Evolutionary conservation across 2,888 invertebrate genomes (phyloP).

Genomic region (Mimas tiliae): DNA sequence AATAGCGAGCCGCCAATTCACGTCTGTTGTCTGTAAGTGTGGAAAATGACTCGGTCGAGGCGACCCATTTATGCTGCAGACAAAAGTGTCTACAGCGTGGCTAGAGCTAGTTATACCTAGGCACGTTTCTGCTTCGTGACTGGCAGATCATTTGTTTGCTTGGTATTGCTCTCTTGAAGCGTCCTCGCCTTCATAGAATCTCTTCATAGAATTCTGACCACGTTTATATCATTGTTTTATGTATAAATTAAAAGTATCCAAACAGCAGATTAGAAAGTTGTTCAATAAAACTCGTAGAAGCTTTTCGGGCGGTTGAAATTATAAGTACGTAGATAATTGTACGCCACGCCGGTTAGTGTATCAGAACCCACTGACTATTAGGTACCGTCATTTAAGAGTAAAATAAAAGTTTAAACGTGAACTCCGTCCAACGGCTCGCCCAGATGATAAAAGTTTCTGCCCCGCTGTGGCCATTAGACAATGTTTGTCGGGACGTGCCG

Average conservation of each 20-base stretch:
- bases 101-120: no score
- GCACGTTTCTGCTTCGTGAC: no score
- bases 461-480: constrained; percentile 51
- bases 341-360: constrained; percentile 30
- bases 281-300: constrained; percentile 22
- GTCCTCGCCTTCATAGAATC: no score
- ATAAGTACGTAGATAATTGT: constrained; percentile 25
- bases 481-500: constrained; percentile 49
- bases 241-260: not conserved
- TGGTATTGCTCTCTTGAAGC: no score
- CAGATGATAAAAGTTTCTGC: constrained; percentile 64
- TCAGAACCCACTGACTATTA: constrained; percentile 36
- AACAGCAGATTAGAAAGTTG: constrained; percentile 1
- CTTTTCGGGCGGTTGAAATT: constrained; percentile 18
- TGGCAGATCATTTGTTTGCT: no score
- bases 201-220: not conserved
- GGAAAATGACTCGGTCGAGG: no score
- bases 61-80: no score
- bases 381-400: constrained; percentile 48
- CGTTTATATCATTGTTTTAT: not conserved
- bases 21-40: no score
- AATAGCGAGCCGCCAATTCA: no score
- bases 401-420: constrained; percentile 61
- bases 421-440: constrained; percentile 43
- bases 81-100: no score